Percentiles rank a stretch among this genome's conserved stretches.
Conservation (phyloP, 1,140 invertebrate species). For the Pseudomyrmex gracilis region DNA sequence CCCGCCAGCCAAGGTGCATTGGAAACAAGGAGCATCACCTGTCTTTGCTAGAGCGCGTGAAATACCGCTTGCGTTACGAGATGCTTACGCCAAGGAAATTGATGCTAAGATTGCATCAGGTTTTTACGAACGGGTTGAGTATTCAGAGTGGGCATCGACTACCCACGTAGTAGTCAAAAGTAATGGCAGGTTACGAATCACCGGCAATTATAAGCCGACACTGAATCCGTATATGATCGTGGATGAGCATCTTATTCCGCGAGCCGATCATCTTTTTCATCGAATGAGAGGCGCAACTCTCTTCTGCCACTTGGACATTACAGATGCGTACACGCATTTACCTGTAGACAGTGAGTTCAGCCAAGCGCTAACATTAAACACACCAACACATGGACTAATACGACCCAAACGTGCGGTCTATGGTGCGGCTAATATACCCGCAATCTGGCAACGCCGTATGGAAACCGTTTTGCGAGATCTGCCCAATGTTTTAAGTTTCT, state of each 20-base stretch:
- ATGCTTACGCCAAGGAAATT: neutral
- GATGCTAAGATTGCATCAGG: neutral
- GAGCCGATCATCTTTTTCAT: neutral
- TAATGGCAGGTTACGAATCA: neutral
- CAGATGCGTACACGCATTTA: neutral
- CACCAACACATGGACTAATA: neutral
- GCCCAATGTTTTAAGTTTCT: neutral
- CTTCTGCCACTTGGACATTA: neutral
- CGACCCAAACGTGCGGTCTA: neutral
- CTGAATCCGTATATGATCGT: neutral
- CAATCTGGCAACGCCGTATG: neutral
- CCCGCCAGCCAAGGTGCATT: neutral
- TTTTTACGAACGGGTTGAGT: neutral
- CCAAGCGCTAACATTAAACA: neutral
- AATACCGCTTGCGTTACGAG: neutral
- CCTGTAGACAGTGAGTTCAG: neutral
- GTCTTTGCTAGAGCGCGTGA: neutral
- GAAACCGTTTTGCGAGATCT: constrained; percentile 8
- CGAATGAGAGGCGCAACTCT: neutral
- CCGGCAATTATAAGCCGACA: neutral
- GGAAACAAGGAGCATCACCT: neutral
- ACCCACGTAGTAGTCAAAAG: neutral
- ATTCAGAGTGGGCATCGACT: constrained; percentile 3
- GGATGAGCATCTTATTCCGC: neutral
- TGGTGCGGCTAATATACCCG: neutral